Percentiles rank a stretch among this genome's conserved stretches.
Evolutionary conservation across 2,113 vertebrate species (phyloP).

Genomic region (Danionella cerebrum): DNA sequence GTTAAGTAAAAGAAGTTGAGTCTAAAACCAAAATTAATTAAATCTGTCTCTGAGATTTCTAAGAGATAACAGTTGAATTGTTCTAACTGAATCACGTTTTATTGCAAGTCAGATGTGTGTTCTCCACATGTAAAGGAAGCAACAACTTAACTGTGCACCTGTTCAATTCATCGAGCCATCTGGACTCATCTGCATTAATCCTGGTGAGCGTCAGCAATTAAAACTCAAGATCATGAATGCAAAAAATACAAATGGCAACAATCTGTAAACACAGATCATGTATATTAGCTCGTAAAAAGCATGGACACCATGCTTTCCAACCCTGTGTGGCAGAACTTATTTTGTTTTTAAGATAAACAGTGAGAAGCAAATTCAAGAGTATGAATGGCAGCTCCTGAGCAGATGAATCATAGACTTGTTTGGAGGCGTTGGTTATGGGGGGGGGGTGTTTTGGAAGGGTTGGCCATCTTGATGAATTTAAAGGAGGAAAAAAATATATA

Average conservation of each 20-base stretch:
- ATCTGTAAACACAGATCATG: neutral
- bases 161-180: slow-evolving; percentile 10
- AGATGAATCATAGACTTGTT: neutral
- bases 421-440: too few species aligned
- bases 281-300: neutral
- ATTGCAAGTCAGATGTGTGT: slow-evolving; percentile 3
- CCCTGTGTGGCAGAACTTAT: neutral
- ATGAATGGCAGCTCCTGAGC: neutral
- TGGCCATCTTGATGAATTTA: too few species aligned
- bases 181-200: neutral
- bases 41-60: too few species aligned
- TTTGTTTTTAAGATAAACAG: slow-evolving; percentile 1
- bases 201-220: neutral
- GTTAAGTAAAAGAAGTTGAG: too few species aligned
- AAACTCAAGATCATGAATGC: neutral
- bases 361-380: neutral
- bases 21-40: too few species aligned
- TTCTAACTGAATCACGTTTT: neutral
- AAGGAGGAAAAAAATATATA: too few species aligned
- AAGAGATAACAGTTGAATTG: neutral
- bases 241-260: neutral
- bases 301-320: neutral
- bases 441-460: too few species aligned
- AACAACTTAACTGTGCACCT: slow-evolving; percentile 4
- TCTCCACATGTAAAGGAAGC: neutral